Base-by-base conservation (phyloP, 1,140 invertebrate species). In the Atta cephalotes region DNA sequence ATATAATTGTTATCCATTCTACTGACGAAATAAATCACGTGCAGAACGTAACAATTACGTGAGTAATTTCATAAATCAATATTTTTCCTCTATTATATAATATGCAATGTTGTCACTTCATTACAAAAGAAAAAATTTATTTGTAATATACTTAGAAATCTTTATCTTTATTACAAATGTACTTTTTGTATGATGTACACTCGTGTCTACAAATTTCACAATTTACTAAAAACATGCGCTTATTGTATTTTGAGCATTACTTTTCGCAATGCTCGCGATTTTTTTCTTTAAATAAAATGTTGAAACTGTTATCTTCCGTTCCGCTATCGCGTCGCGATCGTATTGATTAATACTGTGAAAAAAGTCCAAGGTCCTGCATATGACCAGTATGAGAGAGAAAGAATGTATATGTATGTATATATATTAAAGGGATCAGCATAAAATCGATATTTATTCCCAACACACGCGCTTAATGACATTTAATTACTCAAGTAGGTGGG, bases 371-470 rank as follows among this genome's bases (percentile, higher is more conserved):
- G 90, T 88, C 89, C 85, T 87, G 76, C 88, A 77, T 88, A 84
- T 84, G 86, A 90, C 81, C 39, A 63, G 7, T 18, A 68, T 39
- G 16, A 65, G 9, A 51, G 5, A 18, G 9, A 39, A 25, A 21
- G 18, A 31, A 12, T 31, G 3, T 56, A 12, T 62, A 7, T 53
- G 21, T 28, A 25, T 12, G 10, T 68, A 16, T 90, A 70, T 78
- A 82, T 72, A 74, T 91, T 62, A 74, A 82, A 91, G 71, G 25
- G 70, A 76, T 87, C 62, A 62, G 65, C 81, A 77, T 70, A 77
- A 86, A 90, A 91, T 91, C 89, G 89, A 90, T 90, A 90, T 91
- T 90, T 91, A 91, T 90, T 90, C 86, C 89, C 86, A 78, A 90
- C 66, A 70, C 39, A 70, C 80, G 76, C 72, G 70, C 62, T 78